Percentiles rank a stretch among this genome's conserved stretches.
Evolutionary conservation across 1,140 invertebrate genomes (phyloP).

Genomic region (Arctopsyche grandis): DNA sequence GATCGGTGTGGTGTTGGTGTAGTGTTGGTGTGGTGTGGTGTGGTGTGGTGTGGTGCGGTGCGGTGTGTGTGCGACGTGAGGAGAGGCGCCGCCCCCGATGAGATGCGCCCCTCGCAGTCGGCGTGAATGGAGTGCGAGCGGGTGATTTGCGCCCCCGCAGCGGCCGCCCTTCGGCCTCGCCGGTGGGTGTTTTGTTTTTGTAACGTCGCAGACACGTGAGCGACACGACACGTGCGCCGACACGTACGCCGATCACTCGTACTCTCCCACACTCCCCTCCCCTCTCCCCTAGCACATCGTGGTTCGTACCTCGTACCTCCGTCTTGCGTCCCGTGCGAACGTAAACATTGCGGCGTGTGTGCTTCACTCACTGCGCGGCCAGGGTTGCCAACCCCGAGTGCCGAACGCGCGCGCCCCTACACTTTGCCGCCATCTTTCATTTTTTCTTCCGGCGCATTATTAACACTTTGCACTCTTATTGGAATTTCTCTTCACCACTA

Average conservation of each 20-base stretch:
- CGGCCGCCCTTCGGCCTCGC: neutral
- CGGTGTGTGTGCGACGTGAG: neutral
- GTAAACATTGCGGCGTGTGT: constrained; percentile 10
- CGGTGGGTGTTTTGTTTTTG: neutral
- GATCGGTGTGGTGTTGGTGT: neutral
- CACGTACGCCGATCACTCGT: too few relatives aligned
- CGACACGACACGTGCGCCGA: neutral
- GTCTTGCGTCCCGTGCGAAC: too few relatives aligned
- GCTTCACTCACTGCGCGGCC: neutral
- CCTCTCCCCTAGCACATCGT: too few relatives aligned
- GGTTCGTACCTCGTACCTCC: too few relatives aligned
- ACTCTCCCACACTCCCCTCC: too few relatives aligned
- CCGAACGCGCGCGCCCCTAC: neutral
- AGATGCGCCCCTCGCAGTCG: neutral
- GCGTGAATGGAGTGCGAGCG: neutral
- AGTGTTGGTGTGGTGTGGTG: neutral
- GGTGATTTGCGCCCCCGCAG: neutral
- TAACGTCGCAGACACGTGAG: neutral
- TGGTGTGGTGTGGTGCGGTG: neutral
- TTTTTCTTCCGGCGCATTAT: too few relatives aligned
- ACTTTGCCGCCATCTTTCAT: too few relatives aligned
- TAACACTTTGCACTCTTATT: too few relatives aligned
- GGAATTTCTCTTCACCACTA: too few relatives aligned
- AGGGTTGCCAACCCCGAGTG: neutral
- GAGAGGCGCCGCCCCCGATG: neutral